Conservation (phyloP, 2,888 invertebrate genomes). For the Zaprionus lineosus region DNA sequence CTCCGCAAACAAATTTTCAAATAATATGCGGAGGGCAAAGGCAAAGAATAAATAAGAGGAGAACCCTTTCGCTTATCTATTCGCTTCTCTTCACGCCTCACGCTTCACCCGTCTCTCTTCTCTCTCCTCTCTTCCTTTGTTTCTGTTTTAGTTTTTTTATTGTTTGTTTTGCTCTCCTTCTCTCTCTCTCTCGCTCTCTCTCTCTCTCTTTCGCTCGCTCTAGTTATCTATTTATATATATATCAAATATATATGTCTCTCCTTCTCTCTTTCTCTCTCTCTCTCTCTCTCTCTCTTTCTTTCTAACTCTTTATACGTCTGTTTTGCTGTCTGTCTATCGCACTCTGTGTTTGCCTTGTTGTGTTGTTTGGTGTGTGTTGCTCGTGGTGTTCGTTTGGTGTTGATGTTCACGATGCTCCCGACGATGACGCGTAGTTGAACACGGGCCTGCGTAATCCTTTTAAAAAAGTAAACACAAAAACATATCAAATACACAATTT, state of each 20-base stretch:
- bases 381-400: conserved; percentile 13
- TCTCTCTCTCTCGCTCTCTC: conserved; percentile 1
- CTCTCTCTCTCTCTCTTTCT: conserved; percentile 14
- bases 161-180: not conserved
- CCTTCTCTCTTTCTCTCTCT: conserved; percentile 13
- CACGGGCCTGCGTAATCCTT: conserved; percentile 82
- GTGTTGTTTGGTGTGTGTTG: conserved; percentile 16
- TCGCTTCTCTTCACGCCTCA: too few species aligned
- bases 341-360: conserved; percentile 43
- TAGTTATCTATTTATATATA: not conserved
- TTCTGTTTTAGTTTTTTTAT: too few species aligned
- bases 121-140: not conserved
- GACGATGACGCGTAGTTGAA: conserved; percentile 76
- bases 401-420: conserved; percentile 28
- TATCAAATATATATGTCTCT: conserved; percentile 7
- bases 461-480: conserved; percentile 81
- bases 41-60: not conserved
- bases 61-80: conserved; percentile 15
- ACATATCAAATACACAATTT: conserved; percentile 38
- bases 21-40: conserved; percentile 37
- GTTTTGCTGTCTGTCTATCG: conserved; percentile 23
- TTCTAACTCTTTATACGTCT: conserved; percentile 42
- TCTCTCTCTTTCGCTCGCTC: conserved; percentile 1
- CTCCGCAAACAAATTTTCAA: conserved; percentile 49
- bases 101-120: not conserved